Evolutionary conservation across 2,113 vertebrate species (phyloP).

Genomic region (Atractosteus spatula): DNA sequence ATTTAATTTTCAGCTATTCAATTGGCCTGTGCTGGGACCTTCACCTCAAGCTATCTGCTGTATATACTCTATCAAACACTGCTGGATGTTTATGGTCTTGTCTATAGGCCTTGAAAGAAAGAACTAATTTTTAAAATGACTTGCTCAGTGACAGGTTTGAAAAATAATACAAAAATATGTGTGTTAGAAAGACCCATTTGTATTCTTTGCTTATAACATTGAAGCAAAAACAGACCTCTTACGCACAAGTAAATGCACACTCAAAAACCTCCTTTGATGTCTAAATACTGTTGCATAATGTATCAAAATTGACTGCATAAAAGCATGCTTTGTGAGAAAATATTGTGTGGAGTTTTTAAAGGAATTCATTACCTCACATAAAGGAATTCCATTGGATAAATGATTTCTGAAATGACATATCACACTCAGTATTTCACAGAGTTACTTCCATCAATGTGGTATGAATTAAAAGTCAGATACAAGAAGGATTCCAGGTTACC

Average conservation of each 20-base stretch:
- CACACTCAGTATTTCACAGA: too few relatives aligned
- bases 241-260: not conserved
- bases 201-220: not conserved
- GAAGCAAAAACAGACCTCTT: not conserved
- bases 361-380: too few relatives aligned
- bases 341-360: not conserved
- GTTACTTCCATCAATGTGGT: too few relatives aligned
- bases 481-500: too few relatives aligned
- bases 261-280: not conserved
- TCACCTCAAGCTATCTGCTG: conserved; percentile 5
- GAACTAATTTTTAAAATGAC: conserved; percentile 7
- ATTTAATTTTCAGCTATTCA: too few relatives aligned
- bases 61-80: conserved; percentile 5
- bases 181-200: not conserved
- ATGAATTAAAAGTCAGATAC: not conserved
- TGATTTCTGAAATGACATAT: too few relatives aligned
- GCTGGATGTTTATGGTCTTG: conserved; percentile 6
- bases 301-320: conserved; percentile 2
- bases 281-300: not conserved
- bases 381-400: too few relatives aligned
- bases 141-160: conserved; percentile 5
- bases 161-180: not conserved
- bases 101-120: conserved; percentile 15
- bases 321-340: not conserved
- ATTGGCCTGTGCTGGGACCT: not conserved